phyloP scores from a whole-genome alignment of 2,888 invertebrate species.

The Emmelina monodactyla region DNA sequence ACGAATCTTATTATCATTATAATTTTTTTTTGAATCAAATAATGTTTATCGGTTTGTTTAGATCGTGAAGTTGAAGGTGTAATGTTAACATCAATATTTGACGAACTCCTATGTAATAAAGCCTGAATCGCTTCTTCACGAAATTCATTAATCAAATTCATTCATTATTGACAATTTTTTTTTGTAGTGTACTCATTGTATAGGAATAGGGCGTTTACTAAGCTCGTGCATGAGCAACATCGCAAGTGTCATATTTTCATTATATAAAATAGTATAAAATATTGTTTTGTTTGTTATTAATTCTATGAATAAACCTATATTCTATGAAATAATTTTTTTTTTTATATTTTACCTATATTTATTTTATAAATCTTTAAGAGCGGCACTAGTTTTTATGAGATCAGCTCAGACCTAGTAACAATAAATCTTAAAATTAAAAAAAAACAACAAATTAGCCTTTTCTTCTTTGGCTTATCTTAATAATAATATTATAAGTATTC shows the following conservation, averaged over 20 bases:
- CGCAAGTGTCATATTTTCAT: too few relatives aligned
- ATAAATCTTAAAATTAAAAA: too few relatives aligned
- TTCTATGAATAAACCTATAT: too few relatives aligned
- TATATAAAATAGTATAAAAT: too few relatives aligned
- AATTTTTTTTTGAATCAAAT: not conserved
- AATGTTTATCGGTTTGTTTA: not conserved
- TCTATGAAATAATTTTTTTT: too few relatives aligned
- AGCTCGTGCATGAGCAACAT: too few relatives aligned
- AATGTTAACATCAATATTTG: not conserved
- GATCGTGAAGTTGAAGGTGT: conserved; percentile 1
- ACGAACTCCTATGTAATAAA: not conserved
- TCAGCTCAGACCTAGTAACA: too few relatives aligned
- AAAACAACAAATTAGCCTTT: not conserved
- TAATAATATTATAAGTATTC: not conserved
- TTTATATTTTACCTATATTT: too few relatives aligned
- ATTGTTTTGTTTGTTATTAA: too few relatives aligned
- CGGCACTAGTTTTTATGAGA: too few relatives aligned
- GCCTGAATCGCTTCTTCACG: conserved; percentile 1
- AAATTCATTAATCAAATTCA: conserved; percentile 5
- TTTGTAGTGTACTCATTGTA: conserved; percentile 6
- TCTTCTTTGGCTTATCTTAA: not conserved
- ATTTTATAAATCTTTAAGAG: too few relatives aligned
- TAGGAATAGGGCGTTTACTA: conserved; percentile 12
- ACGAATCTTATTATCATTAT: not conserved
- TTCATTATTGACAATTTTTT: conserved; percentile 6